Base-by-base conservation (phyloP, 1,140 invertebrate species). In the Whitmania pigra region DNA sequence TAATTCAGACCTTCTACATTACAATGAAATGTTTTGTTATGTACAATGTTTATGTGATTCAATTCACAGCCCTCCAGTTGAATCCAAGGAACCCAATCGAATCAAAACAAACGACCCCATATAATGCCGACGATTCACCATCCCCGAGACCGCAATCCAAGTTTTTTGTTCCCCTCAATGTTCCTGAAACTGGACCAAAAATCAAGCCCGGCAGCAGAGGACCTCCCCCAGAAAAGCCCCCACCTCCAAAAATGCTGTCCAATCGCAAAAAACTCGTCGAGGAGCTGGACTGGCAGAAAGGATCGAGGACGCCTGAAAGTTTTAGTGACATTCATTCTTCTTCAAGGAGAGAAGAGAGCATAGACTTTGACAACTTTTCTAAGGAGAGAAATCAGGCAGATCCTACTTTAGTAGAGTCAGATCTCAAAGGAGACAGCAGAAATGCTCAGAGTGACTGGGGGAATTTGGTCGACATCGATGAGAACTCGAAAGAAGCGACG, bases 111-210 rank as follows among this genome's bases (percentile, higher is more conserved):
- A 6, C 29, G 57, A 63, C 22, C 15, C 57, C 22, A 9, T 31
- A 57, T 5, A 57, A 57, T 25, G 25, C 11, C 29, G 57, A 63
- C 57, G 57, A 63, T 31, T 63, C 57, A 2, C 29, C 57, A 0
- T 63, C 57, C 29, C 57, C 57, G 29, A 63, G 29, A n/a, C 57
- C 57, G 57, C 57, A 63, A 13, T 63, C 57, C 4, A 63, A 63
- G 57, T 63, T 63, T n/a, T 63, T 63, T n/a, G 57, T 63, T 13
- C 57, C 57, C 29, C 57, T 63, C 57, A n/a, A 63, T 18, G 57
- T 63, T 20, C 57, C 57, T 20, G 13, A 13, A 31, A 31, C 9
- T 7, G 29, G 29, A 17, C 57, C 57, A 20, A 63, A 63, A 31
- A 18, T n/a, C 7, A 63, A 63, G 18, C 57, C 22, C 6, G 43